phyloP scores from a whole-genome alignment of 2,888 invertebrate genomes.

The Leptinotarsa tumamoca region DNA sequence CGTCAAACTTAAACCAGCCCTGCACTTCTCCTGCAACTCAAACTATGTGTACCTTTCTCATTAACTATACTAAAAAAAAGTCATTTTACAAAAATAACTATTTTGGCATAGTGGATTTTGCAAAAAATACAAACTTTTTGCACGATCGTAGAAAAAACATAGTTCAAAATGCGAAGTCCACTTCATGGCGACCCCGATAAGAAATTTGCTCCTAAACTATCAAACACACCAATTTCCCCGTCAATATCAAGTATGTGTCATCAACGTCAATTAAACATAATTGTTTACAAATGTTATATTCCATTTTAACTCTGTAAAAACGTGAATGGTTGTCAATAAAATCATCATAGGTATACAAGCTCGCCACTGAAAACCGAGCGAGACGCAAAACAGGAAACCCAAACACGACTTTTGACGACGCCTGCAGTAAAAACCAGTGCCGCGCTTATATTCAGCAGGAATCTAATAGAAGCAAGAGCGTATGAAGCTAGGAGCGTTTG shows the following conservation, averaged over 20 bases:
- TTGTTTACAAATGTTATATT: neutral
- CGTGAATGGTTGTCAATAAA: neutral
- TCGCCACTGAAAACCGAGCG: neutral
- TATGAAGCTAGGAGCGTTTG: neutral
- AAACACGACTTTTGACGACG: neutral
- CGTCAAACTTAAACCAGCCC: no score
- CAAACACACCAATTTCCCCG: neutral
- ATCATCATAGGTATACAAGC: neutral
- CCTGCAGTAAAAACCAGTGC: slow-evolving; percentile 2
- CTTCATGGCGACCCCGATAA: neutral
- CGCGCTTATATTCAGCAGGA: slow-evolving; percentile 25
- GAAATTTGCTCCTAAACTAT: neutral
- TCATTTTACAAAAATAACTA: no score
- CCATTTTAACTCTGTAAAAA: slow-evolving; percentile 2
- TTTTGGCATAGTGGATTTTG: no score
- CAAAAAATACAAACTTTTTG: no score
- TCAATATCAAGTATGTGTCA: neutral
- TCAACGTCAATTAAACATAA: slow-evolving; percentile 2
- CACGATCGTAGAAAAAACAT: no score
- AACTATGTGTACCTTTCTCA: no score
- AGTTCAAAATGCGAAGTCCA: no score
- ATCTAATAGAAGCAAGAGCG: slow-evolving; percentile 4
- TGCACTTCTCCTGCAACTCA: no score
- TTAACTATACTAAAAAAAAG: no score
- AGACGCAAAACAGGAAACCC: neutral